Percentiles rank a stretch among this genome's conserved stretches.
Evolutionary conservation across 2,797 vertebrate genomes (phyloP).

Genomic region (Gallirallus australis): DNA sequence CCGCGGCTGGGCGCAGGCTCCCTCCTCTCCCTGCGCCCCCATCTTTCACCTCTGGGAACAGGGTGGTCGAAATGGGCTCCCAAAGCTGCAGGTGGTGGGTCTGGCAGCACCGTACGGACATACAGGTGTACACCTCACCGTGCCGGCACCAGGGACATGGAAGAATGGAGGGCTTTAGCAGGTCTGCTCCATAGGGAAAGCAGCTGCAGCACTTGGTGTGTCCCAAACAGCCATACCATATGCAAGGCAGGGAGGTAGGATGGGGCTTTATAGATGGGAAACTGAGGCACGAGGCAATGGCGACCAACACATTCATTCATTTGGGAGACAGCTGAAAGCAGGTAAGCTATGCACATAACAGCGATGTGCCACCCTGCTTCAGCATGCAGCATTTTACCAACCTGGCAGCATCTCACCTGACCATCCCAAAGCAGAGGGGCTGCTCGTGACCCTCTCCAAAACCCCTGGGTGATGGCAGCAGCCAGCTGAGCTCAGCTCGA

Average conservation of each 20-base stretch:
- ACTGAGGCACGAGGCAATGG: fast-evolving
- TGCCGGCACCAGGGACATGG: fast-evolving
- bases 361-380: fast-evolving
- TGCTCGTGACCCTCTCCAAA: fast-evolving
- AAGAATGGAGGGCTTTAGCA: not conserved
- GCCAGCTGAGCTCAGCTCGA: fast-evolving
- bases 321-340: not conserved
- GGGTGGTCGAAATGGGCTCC: not conserved
- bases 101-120: fast-evolving
- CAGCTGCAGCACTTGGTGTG: fast-evolving
- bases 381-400: not conserved
- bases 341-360: not conserved
- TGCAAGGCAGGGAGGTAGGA: not conserved
- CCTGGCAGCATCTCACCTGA: not conserved
- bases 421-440: not conserved
- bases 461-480: fast-evolving
- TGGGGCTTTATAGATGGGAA: not conserved
- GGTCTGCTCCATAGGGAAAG: not conserved
- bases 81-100: not conserved
- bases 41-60: not conserved
- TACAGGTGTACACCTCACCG: no score
- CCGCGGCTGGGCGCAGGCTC: not conserved
- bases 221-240: not conserved
- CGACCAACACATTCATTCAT: not conserved
- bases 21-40: fast-evolving